Base-by-base conservation (phyloP, 2,113 vertebrate genomes). In the Columba janthina region DNA sequence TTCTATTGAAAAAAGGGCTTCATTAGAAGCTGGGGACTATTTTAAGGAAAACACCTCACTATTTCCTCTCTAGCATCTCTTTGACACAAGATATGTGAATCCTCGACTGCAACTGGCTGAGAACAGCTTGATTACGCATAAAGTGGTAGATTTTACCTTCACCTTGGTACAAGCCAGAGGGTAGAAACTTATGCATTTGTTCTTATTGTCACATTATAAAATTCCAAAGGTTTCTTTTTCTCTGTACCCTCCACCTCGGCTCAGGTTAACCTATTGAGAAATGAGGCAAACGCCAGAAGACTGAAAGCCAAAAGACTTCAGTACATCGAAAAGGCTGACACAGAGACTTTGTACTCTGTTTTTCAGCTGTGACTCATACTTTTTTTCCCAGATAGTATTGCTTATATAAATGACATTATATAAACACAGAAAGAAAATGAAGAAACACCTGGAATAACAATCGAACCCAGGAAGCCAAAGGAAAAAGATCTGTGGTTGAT, bases 401-500 rank as follows among this genome's bases (percentile, higher is more conserved):
- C 28, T 38, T 86, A 38, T 17, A 69, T 60, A 86, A 71, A 67
- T 62, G 48, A 86, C 61, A 75, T 67, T 84, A 77, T 7, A 86
- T 31, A 90, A 89, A 91, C 10, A 89, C 26, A 50, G 40, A 75
- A 53, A 71, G 71, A 94, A 95, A 88, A 88, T n/a, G 3, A 95
- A 85, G 60, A 93, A 77, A 38, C 66, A 95, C 69, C 69, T 96
- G 86, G 73, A 97, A 92, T 71, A 96, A 90, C 84, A 92, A 84
- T 92, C 72, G 84, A 91, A 75, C 7, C 15, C 40, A 65, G 12
- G 44, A 78, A 94, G 77, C 48, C 64, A 53, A 90, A 81, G 42
- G 42, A 78, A 56, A 90, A 88, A 44, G 20, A 67, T 60, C 69
- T 89, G 50, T 61, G 71, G 69, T 40, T 89, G 44, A 91, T 75